Conservation (phyloP, 2,113 vertebrate species). For the Elephantulus edwardii region DNA sequence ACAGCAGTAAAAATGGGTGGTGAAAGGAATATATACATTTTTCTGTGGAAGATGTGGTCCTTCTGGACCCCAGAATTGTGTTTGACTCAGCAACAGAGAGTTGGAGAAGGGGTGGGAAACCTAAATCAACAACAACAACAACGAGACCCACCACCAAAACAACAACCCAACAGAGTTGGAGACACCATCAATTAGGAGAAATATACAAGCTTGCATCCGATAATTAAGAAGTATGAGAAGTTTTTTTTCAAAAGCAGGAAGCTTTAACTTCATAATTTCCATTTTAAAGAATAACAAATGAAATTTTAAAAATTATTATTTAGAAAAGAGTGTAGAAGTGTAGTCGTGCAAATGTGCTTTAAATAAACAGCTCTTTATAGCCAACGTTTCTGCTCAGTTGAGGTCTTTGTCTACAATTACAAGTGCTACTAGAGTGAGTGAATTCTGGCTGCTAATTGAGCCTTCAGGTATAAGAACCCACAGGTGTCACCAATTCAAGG, state of each 20-base stretch:
- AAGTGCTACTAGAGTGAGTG: slow-evolving; percentile 56
- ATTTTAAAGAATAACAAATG: slow-evolving; percentile 64
- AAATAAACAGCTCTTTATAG: slow-evolving; percentile 35
- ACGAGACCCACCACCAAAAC: too few species aligned
- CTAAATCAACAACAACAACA: too few species aligned
- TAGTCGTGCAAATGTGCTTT: slow-evolving; percentile 55
- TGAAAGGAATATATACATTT: not conserved
- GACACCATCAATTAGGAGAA: not conserved
- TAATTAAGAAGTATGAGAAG: slow-evolving; percentile 52
- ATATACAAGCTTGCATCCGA: not conserved
- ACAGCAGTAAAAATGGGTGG: too few species aligned
- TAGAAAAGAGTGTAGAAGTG: slow-evolving; percentile 60
- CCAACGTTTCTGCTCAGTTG: slow-evolving; percentile 62
- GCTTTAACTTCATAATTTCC: not conserved
- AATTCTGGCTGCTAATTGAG: slow-evolving; percentile 78
- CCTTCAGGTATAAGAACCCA: slow-evolving; percentile 78
- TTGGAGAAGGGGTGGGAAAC: too few species aligned
- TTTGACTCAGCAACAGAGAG: slow-evolving; percentile 43
- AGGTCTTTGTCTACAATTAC: slow-evolving; percentile 72
- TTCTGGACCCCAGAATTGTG: not conserved
- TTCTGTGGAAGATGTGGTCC: not conserved
- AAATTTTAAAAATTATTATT: slow-evolving; percentile 69
- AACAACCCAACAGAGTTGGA: too few species aligned
- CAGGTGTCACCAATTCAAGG: slow-evolving; percentile 72
- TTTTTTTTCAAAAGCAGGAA: not conserved